Percentiles rank a stretch among this genome's conserved stretches.
These are phyloP conservation scores for Melanotus villosus DNA, from an alignment of 2,888 invertebrate genomes.

Conservation along the genomic window DNA sequence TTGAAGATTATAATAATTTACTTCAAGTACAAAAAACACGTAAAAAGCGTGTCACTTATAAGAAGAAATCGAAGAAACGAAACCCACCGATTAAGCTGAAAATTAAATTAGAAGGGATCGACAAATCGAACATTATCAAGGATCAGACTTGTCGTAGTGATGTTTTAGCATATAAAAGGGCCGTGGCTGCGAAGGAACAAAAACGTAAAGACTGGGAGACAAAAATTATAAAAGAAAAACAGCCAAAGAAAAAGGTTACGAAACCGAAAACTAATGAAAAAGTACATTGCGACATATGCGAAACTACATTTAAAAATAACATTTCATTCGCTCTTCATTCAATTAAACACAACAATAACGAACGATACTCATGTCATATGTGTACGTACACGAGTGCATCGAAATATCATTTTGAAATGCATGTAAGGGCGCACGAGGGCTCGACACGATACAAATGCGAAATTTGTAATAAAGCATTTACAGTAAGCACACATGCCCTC, in stretches of 20 bases:
- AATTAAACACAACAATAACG: constrained; percentile 59
- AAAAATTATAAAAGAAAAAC: constrained; percentile 8
- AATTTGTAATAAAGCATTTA: constrained; percentile 71
- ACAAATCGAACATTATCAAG: constrained; percentile 32
- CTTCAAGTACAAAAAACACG: constrained; percentile 11
- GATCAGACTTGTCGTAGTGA: not conserved
- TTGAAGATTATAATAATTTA: constrained; percentile 28
- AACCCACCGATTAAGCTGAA: constrained; percentile 20
- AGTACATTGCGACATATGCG: constrained; percentile 47
- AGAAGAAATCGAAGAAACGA: constrained; percentile 20
- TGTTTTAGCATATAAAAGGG: constrained; percentile 10
- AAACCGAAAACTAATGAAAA: constrained; percentile 24
- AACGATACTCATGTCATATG: constrained; percentile 61
- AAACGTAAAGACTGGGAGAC: constrained; percentile 22
- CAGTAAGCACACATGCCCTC: constrained; percentile 67
- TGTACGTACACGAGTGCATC: constrained; percentile 62
- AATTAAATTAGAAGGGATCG: constrained; percentile 18
- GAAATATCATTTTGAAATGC: constrained; percentile 61
- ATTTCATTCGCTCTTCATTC: constrained; percentile 60
- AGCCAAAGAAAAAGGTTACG: constrained; percentile 7
- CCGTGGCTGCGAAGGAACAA: constrained; percentile 11
- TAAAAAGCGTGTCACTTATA: not conserved
- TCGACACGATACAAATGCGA: constrained; percentile 71
- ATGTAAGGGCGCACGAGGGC: constrained; percentile 62
- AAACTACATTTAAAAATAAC: constrained; percentile 46